Percentiles rank a stretch among this genome's conserved stretches.
These are phyloP conservation scores for Drosophila ustulata DNA, from an alignment of 2,888 invertebrate genomes.

Conservation along the genomic window DNA sequence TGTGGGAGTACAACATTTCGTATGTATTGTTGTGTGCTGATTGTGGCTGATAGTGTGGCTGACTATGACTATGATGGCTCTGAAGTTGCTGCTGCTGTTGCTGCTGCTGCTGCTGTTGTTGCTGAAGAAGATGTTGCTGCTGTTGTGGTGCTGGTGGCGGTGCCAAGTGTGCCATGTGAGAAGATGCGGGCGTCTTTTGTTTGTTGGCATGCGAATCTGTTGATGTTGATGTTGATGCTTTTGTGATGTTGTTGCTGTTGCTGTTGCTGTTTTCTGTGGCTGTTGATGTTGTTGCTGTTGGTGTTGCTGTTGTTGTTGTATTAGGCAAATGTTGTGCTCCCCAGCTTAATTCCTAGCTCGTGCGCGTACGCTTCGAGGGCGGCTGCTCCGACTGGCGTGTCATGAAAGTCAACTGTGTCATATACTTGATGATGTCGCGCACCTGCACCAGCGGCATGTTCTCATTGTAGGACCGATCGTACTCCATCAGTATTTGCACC, in stretches of 20 bases:
- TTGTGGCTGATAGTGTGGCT: slow-evolving; percentile 36
- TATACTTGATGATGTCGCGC: slow-evolving; percentile 92
- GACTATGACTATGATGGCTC: slow-evolving; percentile 18
- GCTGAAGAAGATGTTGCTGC: slow-evolving; percentile 46
- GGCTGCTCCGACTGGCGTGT: slow-evolving; percentile 86
- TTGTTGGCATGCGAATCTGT: slow-evolving; percentile 39
- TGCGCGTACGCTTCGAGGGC: slow-evolving; percentile 84
- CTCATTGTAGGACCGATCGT: slow-evolving; percentile 91
- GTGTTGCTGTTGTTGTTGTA: slow-evolving; percentile 69
- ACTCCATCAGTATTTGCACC: slow-evolving; percentile 90
- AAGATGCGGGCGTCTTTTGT: slow-evolving; percentile 27
- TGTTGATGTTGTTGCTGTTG: slow-evolving; percentile 31
- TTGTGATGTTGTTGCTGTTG: slow-evolving; percentile 30
- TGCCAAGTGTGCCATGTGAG: slow-evolving; percentile 55
- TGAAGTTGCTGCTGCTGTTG: slow-evolving; percentile 36
- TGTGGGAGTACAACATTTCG: slow-evolving; percentile 85
- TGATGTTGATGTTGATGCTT: slow-evolving; percentile 39
- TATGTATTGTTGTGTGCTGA: slow-evolving; percentile 70
- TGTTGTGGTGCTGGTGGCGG: slow-evolving; percentile 60
- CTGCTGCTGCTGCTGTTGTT: slow-evolving; percentile 42
- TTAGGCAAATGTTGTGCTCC: slow-evolving; percentile 84
- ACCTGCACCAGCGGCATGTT: slow-evolving; percentile 92
- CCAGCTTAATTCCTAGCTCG: slow-evolving; percentile 86
- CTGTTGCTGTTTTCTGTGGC: slow-evolving; percentile 22
- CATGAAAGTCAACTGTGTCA: slow-evolving; percentile 95